A percentile compares a stretch with the other conserved stretches of the same genome.
phyloP scores from a whole-genome alignment of 1,140 invertebrate genomes.

The Drosophila pachea region DNA sequence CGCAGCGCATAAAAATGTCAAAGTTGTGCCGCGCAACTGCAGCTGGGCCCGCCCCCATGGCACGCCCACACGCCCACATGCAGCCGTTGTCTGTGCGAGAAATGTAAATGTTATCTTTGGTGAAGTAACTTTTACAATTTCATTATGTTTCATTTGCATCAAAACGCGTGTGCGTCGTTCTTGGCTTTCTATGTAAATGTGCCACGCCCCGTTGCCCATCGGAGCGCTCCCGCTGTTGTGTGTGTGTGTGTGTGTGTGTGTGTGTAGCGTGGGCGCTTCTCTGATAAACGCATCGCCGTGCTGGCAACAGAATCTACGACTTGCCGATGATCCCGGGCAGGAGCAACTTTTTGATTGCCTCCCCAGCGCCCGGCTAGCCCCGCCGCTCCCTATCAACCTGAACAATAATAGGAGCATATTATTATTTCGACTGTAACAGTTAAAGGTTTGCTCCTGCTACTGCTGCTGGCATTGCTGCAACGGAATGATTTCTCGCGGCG shows the following conservation, averaged over 20 bases:
- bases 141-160: slow-evolving; percentile 75
- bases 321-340: slow-evolving; percentile 26
- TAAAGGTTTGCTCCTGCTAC: slow-evolving; percentile 7
- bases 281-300: slow-evolving; percentile 18
- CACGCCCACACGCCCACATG: neutral
- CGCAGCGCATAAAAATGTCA: slow-evolving; percentile 69
- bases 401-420: slow-evolving; percentile 12
- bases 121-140: slow-evolving; percentile 74
- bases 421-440: slow-evolving; percentile 33
- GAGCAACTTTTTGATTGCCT: slow-evolving; percentile 49
- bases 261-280: slow-evolving; percentile 2
- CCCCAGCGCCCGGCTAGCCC: neutral
- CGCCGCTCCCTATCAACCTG: neutral
- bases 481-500: slow-evolving; percentile 25
- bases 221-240: neutral
- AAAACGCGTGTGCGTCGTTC: slow-evolving; percentile 39
- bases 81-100: slow-evolving; percentile 55
- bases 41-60: slow-evolving; percentile 3
- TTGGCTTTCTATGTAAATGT: slow-evolving; percentile 47
- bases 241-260: neutral
- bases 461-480: too few species aligned
- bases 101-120: slow-evolving; percentile 75
- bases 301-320: slow-evolving; percentile 23
- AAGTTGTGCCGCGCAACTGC: slow-evolving; percentile 47
- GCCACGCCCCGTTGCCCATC: slow-evolving; percentile 36